Evolutionary conservation across 2,888 invertebrate species (phyloP).

Genomic region (Cremastobaeus sp.): DNA sequence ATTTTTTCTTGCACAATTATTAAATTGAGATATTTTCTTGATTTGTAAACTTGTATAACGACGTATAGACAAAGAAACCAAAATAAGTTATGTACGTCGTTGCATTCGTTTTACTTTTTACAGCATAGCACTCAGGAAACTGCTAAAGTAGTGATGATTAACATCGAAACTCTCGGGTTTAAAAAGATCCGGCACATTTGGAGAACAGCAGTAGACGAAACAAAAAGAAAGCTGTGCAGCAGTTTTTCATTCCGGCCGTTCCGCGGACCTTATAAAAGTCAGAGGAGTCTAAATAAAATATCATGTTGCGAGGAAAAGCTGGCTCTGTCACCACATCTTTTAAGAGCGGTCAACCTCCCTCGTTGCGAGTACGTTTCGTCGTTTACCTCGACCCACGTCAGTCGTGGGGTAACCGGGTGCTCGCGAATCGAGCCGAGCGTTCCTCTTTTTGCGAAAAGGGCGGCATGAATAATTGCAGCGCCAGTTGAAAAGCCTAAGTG

Average conservation of each 20-base stretch:
- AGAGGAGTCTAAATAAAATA: conserved; percentile 71
- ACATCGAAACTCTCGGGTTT: conserved; percentile 21
- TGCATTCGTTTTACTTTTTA: too few species aligned
- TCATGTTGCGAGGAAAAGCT: conserved; percentile 63
- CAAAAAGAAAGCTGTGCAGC: conserved; percentile 34
- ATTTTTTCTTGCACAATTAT: too few species aligned
- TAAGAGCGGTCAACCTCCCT: conserved; percentile 70
- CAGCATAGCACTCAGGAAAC: too few species aligned
- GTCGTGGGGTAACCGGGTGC: conserved; percentile 1
- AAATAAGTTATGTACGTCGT: too few species aligned
- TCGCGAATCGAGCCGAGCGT: conserved; percentile 14
- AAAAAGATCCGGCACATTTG: conserved; percentile 29
- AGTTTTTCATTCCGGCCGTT: conserved; percentile 50
- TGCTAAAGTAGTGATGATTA: too few species aligned
- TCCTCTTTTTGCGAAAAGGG: conserved; percentile 59
- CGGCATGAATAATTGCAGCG: conserved; percentile 73
- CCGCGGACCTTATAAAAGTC: conserved; percentile 68
- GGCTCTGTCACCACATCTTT: conserved; percentile 71
- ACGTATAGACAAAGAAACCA: too few species aligned
- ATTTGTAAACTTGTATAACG: too few species aligned
- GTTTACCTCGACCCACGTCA: conserved; percentile 13
- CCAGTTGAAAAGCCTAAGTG: conserved; percentile 77
- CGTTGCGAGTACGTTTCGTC: conserved; percentile 45
- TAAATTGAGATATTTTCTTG: too few species aligned
- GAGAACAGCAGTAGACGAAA: conserved; percentile 8